These are phyloP conservation scores for Catostomus latipinnis DNA, from an alignment of 2,797 vertebrate species.

Conservation along the genomic window DNA sequence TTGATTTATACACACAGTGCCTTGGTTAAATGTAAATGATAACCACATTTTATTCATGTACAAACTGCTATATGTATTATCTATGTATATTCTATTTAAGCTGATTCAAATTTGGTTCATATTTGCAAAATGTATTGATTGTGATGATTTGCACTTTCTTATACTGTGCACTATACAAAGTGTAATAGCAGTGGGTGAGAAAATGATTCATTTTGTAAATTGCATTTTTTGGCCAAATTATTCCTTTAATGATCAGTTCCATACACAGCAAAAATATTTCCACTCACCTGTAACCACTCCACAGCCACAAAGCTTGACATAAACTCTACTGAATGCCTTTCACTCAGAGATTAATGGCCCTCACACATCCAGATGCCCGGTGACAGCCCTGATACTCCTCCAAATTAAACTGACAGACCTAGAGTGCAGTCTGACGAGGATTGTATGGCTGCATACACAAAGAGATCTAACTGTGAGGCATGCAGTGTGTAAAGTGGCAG, in stretches of 20 bases:
- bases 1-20: no score
- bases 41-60: no score
- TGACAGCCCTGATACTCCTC: conserved; percentile 13
- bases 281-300: not conserved
- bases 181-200: no score
- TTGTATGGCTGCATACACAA: not conserved
- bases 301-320: conserved; percentile 15
- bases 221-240: not conserved
- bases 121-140: no score
- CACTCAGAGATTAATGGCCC: conserved; percentile 8
- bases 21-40: no score
- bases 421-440: not conserved
- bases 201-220: no score
- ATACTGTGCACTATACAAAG: no score
- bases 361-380: not conserved
- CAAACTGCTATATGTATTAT: no score
- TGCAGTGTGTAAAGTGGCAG: not conserved
- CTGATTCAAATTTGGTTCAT: no score
- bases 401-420: conserved; percentile 4
- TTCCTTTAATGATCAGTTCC: not conserved
- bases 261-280: not conserved
- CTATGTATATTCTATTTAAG: no score
- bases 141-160: no score
- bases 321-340: conserved; percentile 26
- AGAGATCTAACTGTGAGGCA: not conserved